These are phyloP conservation scores for Drosophila varians DNA, from an alignment of 1,140 invertebrate species.

Conservation along the genomic window DNA sequence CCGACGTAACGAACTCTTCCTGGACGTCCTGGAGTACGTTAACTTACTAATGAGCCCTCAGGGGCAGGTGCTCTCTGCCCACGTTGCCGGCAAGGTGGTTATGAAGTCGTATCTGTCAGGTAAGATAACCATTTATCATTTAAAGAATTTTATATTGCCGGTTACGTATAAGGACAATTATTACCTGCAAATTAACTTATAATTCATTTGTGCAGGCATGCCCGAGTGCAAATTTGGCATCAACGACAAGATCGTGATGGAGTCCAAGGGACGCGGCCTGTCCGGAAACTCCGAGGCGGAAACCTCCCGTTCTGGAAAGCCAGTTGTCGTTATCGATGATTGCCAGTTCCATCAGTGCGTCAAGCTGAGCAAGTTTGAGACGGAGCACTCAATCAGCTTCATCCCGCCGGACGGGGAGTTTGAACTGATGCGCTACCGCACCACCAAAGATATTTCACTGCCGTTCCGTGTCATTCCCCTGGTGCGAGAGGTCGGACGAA, in stretches of 20 bases:
- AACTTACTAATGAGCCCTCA: conserved; percentile 99
- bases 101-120: conserved; percentile 99
- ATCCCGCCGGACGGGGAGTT: conserved; percentile 99
- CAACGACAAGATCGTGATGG: conserved; percentile 99
- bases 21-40: conserved; percentile 99
- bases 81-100: conserved; percentile 99
- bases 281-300: conserved; percentile 92
- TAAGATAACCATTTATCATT: conserved; percentile 22
- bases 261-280: conserved; percentile 93
- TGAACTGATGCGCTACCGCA: conserved; percentile 99
- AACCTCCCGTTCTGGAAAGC: conserved; percentile 93
- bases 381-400: conserved; percentile 99
- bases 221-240: conserved; percentile 99
- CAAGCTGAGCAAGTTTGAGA: conserved; percentile 99
- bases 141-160: too few relatives aligned
- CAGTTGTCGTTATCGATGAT: conserved; percentile 99
- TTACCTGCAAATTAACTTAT: not conserved
- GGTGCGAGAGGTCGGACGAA: conserved; percentile 98
- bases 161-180: too few relatives aligned
- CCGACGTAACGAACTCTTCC: conserved; percentile 98
- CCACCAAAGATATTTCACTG: conserved; percentile 99
- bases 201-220: conserved; percentile 88
- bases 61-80: conserved; percentile 99
- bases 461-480: conserved; percentile 99
- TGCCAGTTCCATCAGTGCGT: conserved; percentile 99